These are phyloP conservation scores for Carassius auratus DNA, from an alignment of 2,113 vertebrate species.

Conservation along the genomic window DNA sequence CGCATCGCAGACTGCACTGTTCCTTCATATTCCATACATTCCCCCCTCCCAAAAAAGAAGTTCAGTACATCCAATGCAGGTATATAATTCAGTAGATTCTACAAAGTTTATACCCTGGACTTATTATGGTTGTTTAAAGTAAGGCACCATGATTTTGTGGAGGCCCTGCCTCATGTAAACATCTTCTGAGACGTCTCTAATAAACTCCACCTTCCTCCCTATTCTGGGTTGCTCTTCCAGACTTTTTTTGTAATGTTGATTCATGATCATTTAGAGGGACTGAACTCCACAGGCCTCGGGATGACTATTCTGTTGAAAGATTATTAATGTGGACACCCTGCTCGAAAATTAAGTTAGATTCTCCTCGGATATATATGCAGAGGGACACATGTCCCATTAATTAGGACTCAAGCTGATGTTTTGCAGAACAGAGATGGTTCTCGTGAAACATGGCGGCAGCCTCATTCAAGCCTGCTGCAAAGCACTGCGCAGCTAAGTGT, in stretches of 20 bases:
- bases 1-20: background rate
- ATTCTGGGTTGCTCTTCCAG: background rate
- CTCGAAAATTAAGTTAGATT: conserved; percentile 54
- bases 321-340: conserved; percentile 58
- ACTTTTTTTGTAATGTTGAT: conserved; percentile 55
- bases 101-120: background rate
- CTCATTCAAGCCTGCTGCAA: conserved; percentile 44
- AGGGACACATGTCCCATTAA: conserved; percentile 55
- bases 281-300: conserved; percentile 50
- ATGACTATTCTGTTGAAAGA: conserved; percentile 51
- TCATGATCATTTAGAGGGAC: conserved; percentile 58
- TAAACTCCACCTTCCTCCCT: conserved; percentile 1
- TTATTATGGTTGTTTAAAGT: conserved; percentile 8
- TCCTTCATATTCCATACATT: background rate
- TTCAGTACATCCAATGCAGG: too few relatives aligned
- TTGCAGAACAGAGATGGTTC: conserved; percentile 11
- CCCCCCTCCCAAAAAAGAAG: too few relatives aligned
- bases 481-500: conserved; percentile 42
- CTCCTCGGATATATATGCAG: conserved; percentile 55
- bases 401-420: conserved; percentile 60
- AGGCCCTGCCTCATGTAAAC: background rate
- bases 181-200: conserved; percentile 10
- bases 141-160: background rate
- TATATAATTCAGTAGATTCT: background rate
- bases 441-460: conserved; percentile 29